Evolutionary conservation across 1,140 invertebrate genomes (phyloP).

Genomic region (Pissodes strobi): DNA sequence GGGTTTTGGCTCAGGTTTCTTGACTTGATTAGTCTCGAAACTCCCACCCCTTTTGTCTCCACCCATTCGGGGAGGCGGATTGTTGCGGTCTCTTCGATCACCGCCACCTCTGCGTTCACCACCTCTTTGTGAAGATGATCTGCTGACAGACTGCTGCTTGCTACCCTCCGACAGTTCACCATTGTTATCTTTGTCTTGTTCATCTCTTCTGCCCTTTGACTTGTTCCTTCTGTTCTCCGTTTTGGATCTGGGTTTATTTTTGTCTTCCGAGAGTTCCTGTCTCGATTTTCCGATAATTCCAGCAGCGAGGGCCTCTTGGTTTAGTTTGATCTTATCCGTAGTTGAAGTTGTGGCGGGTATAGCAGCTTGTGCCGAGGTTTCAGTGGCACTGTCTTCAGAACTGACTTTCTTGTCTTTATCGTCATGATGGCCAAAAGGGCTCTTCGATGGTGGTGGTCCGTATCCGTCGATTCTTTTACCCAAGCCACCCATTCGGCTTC

Average conservation of each 20-base stretch:
- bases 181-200: conserved; percentile 19
- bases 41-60: conserved; percentile 15
- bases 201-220: conserved; percentile 26
- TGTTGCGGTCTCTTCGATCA: conserved; percentile 22
- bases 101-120: neutral
- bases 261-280: conserved; percentile 29
- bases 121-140: conserved; percentile 23
- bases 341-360: conserved; percentile 9
- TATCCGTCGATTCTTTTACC: conserved; percentile 70
- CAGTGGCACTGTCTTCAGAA: conserved; percentile 27
- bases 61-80: neutral
- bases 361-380: conserved; percentile 54
- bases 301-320: conserved; percentile 68
- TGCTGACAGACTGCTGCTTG: conserved; percentile 3
- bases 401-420: conserved; percentile 49
- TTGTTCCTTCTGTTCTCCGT: conserved; percentile 30
- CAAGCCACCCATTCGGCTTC: conserved; percentile 57
- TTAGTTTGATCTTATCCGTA: conserved; percentile 68
- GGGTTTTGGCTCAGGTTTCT: conserved; percentile 34
- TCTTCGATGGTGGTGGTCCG: conserved; percentile 75
- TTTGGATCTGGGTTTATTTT: conserved; percentile 35
- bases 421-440: conserved; percentile 65
- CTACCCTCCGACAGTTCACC: conserved; percentile 37
- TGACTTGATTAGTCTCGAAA: conserved; percentile 27
- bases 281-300: conserved; percentile 60